phyloP scores from a whole-genome alignment of 2,113 vertebrate species.

The Calypte anna region DNA sequence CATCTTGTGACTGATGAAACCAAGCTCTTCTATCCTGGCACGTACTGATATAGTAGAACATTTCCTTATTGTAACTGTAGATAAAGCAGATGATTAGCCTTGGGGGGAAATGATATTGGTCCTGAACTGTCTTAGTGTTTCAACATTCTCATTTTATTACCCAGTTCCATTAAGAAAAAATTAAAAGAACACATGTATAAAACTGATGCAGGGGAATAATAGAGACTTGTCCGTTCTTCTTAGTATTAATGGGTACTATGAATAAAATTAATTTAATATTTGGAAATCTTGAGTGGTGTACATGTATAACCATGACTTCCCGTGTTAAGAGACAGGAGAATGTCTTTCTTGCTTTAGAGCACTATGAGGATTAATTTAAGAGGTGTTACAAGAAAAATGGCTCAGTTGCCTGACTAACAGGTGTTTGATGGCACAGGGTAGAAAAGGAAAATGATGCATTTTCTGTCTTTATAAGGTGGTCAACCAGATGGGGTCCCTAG shows the following conservation, averaged over 20 bases:
- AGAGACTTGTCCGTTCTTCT: background rate
- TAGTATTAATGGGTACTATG: background rate
- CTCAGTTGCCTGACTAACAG: background rate
- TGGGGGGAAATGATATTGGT: background rate
- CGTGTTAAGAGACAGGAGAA: background rate
- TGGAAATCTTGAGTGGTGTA: background rate
- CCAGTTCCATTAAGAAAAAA: background rate
- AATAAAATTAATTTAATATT: background rate
- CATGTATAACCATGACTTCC: rapidly evolving
- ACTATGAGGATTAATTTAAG: background rate
- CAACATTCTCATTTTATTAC: background rate
- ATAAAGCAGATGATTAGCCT: background rate
- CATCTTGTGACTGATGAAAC: background rate
- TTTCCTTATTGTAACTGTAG: background rate
- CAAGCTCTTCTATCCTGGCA: background rate
- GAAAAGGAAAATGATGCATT: background rate
- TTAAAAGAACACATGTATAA: background rate
- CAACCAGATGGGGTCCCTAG: background rate
- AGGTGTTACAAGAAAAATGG: background rate
- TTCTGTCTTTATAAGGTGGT: background rate
- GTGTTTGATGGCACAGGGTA: background rate
- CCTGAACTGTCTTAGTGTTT: background rate
- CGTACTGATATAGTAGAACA: background rate
- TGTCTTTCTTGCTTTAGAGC: background rate
- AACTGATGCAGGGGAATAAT: background rate